Evolutionary conservation across 2,797 vertebrate genomes (phyloP).

Genomic region (Leontocebus nigricollis): DNA sequence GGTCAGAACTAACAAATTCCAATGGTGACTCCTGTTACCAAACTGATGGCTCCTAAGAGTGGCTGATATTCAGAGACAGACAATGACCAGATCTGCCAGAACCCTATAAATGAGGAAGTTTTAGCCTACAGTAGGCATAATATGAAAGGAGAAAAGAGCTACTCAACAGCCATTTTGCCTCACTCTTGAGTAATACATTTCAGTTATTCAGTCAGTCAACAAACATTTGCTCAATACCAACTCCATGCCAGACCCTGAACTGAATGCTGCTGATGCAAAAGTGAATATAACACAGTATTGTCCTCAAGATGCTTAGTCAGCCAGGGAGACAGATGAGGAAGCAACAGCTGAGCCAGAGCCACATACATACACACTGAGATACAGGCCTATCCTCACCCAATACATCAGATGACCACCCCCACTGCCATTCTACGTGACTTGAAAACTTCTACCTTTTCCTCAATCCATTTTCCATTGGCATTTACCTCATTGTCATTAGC

Average conservation of each 20-base stretch:
- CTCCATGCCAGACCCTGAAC: neutral
- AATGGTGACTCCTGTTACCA: neutral
- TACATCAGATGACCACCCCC: neutral
- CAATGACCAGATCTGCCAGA: neutral
- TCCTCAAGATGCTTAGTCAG: neutral
- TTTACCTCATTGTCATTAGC: constrained; percentile 63
- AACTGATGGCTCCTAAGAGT: neutral
- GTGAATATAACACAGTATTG: neutral
- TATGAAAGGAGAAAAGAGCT: neutral
- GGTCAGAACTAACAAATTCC: neutral
- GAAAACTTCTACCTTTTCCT: neutral
- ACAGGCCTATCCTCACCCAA: neutral
- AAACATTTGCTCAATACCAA: constrained; percentile 35
- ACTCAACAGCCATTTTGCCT: neutral
- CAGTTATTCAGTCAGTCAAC: neutral
- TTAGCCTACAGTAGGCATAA: neutral
- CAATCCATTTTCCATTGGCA: neutral
- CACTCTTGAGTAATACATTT: neutral
- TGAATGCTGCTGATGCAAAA: neutral
- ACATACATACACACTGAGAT: neutral
- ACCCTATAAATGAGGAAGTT: neutral
- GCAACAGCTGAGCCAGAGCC: neutral
- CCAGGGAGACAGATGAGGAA: neutral
- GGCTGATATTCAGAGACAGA: neutral
- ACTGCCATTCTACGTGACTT: neutral